phyloP scores from a whole-genome alignment of 2,797 vertebrate species.

The Lutra lutra region DNA sequence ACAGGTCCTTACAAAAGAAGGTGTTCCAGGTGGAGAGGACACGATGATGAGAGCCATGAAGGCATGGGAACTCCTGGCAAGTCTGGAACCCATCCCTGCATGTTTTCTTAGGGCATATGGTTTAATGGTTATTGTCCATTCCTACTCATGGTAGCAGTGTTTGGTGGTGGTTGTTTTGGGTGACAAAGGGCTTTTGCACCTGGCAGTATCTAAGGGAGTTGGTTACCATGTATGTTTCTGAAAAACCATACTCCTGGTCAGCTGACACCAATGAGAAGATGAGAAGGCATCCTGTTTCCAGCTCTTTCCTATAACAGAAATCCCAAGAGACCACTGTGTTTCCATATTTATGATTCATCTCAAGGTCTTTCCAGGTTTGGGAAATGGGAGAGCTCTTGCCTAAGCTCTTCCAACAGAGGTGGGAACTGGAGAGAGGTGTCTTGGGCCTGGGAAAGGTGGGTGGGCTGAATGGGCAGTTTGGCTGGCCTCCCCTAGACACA shows the following conservation, averaged over 20 bases:
- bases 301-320: background rate
- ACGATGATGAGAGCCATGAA: rapidly evolving
- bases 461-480: background rate
- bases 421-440: background rate
- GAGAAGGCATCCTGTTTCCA: background rate
- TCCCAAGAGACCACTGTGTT: background rate
- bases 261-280: background rate
- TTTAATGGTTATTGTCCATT: background rate
- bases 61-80: background rate
- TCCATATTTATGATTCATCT: conserved; percentile 32
- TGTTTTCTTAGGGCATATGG: background rate
- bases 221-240: background rate
- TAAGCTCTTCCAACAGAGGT: background rate
- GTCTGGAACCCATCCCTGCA: background rate
- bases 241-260: background rate
- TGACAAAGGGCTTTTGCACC: background rate
- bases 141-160: background rate
- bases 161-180: background rate
- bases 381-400: background rate
- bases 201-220: background rate
- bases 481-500: background rate
- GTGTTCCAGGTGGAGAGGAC: background rate
- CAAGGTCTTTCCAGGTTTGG: conserved; percentile 17
- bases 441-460: background rate
- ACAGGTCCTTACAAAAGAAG: background rate